These are phyloP conservation scores for Pipa parva DNA, from an alignment of 2,113 vertebrate genomes.

Conservation along the genomic window DNA sequence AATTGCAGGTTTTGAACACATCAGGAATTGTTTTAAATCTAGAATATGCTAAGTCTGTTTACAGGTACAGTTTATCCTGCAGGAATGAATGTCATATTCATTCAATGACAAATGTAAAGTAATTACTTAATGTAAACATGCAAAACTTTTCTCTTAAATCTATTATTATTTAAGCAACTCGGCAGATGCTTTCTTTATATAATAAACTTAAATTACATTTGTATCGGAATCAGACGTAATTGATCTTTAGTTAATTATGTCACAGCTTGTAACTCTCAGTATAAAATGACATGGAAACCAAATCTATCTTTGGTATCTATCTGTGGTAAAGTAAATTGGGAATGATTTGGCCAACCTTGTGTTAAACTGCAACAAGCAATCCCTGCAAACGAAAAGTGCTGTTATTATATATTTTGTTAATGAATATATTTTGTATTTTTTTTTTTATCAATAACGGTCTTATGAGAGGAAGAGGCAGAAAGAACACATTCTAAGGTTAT, in stretches of 20 bases:
- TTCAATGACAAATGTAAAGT: slow-evolving; percentile 65
- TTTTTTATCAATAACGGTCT: no score
- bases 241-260: slow-evolving; percentile 21
- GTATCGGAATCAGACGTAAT: slow-evolving; percentile 32
- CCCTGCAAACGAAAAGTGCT: no score
- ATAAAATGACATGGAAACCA: not conserved
- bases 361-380: no score
- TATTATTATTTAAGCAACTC: slow-evolving; percentile 40
- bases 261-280: not conserved
- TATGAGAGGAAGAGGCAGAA: no score
- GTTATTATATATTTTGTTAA: no score
- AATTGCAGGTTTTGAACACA: slow-evolving; percentile 73
- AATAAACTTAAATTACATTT: slow-evolving; percentile 20
- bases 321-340: no score
- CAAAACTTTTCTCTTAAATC: slow-evolving; percentile 18
- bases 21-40: slow-evolving; percentile 72
- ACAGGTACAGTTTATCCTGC: slow-evolving; percentile 71
- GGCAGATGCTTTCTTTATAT: slow-evolving; percentile 5
- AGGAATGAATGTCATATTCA: slow-evolving; percentile 72
- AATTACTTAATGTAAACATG: slow-evolving; percentile 50
- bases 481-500: no score
- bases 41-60: slow-evolving; percentile 65
- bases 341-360: no score
- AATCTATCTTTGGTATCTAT: not conserved
- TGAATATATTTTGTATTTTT: no score